Percentiles rank a stretch among this genome's conserved stretches.
phyloP scores from a whole-genome alignment of 2,888 invertebrate species.

The Listrodromus nycthemerus region DNA sequence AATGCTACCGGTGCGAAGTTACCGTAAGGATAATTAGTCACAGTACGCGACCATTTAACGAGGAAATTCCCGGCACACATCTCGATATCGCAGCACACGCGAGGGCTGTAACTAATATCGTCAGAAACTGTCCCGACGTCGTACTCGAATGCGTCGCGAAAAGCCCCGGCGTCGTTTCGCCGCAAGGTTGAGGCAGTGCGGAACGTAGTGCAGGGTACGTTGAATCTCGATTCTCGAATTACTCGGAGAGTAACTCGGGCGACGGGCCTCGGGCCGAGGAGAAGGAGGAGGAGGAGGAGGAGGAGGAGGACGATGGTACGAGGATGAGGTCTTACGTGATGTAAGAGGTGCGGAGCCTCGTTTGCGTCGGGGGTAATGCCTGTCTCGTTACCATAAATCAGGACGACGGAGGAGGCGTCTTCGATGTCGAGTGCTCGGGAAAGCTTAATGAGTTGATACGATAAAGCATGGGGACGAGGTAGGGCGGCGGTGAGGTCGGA shows the following conservation, averaged over 20 bases:
- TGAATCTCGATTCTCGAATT: conserved; percentile 51
- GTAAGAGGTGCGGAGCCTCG: conserved; percentile 44
- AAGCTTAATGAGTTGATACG: conserved; percentile 68
- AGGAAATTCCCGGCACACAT: not conserved
- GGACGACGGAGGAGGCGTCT: conserved; percentile 52
- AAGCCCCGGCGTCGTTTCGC: too few relatives aligned
- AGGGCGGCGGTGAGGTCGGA: not conserved
- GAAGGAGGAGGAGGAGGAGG: not conserved
- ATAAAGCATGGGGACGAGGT: conserved; percentile 56
- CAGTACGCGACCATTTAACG: not conserved
- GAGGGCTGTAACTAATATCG: conserved; percentile 12
- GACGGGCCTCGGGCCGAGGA: not conserved
- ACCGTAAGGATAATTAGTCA: not conserved
- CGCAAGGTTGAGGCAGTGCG: not conserved
- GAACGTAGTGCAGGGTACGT: conserved; percentile 1
- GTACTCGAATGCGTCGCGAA: not conserved
- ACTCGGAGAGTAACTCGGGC: conserved; percentile 35
- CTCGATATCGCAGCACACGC: not conserved
- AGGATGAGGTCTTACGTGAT: conserved; percentile 25
- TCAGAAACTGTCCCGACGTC: conserved; percentile 2
- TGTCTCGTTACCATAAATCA: conserved; percentile 67
- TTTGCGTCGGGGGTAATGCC: conserved; percentile 48
- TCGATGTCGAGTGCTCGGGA: conserved; percentile 64
- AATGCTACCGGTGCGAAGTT: not conserved
- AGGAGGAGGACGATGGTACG: not conserved